Conservation (phyloP, 2,797 vertebrate genomes). For the Anas capensis region DNA sequence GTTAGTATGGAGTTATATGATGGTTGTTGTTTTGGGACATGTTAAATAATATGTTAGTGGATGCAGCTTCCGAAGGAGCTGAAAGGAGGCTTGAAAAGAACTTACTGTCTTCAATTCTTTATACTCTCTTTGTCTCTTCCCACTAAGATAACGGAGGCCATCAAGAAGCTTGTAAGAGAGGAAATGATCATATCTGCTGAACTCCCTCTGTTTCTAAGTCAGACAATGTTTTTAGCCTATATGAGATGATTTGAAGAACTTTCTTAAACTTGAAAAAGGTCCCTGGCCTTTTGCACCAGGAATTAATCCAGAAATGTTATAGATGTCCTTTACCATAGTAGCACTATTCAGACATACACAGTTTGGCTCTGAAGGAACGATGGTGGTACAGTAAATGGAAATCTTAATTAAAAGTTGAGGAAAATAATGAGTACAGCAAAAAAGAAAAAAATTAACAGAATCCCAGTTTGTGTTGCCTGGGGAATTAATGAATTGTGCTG, state of each 20-base stretch:
- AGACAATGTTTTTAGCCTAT: neutral
- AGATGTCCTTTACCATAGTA: neutral
- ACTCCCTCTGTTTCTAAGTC: neutral
- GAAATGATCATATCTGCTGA: neutral
- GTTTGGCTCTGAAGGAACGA: neutral
- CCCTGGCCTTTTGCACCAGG: neutral
- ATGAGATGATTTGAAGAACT: neutral
- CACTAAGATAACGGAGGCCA: neutral
- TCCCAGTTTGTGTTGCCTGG: constrained; percentile 39
- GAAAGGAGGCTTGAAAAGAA: neutral
- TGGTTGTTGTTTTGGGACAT: neutral
- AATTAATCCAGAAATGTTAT: neutral
- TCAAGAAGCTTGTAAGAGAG: neutral
- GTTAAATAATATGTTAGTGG: neutral
- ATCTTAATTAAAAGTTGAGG: constrained; percentile 17
- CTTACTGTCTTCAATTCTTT: neutral
- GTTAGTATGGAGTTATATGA: constrained; percentile 72
- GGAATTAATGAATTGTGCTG: constrained; percentile 49
- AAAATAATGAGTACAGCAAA: neutral
- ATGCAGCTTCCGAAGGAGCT: neutral
- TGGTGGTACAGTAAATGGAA: neutral
- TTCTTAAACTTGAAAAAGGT: neutral
- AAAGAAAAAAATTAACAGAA: neutral
- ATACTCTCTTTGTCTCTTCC: neutral
- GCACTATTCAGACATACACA: neutral